A percentile compares a stretch with the other conserved stretches of the same genome.
Conservation (phyloP, 2,888 invertebrate genomes). For the Dugesia japonica region DNA sequence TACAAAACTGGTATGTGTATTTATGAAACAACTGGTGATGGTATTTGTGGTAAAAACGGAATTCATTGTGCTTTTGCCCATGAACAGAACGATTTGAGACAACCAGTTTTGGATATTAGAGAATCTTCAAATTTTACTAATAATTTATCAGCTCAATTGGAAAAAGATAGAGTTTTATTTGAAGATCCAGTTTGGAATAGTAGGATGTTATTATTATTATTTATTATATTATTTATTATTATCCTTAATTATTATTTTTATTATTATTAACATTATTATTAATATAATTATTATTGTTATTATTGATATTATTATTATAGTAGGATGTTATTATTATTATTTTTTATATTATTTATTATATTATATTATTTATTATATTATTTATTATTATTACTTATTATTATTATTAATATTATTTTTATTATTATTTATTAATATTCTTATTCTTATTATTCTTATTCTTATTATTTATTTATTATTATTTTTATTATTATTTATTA, state of each 20-base stretch:
- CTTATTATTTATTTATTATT: no score
- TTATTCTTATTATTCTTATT: no score
- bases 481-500: no score
- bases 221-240: neutral
- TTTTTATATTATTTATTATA: no score
- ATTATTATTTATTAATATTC: no score
- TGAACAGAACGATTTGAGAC: conserved; percentile 78
- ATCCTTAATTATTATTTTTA: no score
- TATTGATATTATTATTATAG: no score
- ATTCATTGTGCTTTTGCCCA: conserved; percentile 97
- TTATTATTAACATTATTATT: neutral
- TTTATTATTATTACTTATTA: no score
- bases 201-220: conserved; percentile 41
- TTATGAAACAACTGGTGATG: conserved; percentile 84
- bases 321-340: no score
- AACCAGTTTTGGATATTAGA: conserved; percentile 74
- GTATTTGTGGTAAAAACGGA: conserved; percentile 91
- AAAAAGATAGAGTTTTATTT: conserved; percentile 83
- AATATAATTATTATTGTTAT: no score
- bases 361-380: no score
- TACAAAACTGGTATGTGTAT: conserved; percentile 99
- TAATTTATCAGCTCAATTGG: conserved; percentile 57
- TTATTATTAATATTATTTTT: no score
- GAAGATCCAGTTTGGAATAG: conserved; percentile 97
- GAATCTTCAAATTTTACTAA: conserved; percentile 49